Evolutionary conservation across 2,113 vertebrate genomes (phyloP).

Genomic region (Apus apus): DNA sequence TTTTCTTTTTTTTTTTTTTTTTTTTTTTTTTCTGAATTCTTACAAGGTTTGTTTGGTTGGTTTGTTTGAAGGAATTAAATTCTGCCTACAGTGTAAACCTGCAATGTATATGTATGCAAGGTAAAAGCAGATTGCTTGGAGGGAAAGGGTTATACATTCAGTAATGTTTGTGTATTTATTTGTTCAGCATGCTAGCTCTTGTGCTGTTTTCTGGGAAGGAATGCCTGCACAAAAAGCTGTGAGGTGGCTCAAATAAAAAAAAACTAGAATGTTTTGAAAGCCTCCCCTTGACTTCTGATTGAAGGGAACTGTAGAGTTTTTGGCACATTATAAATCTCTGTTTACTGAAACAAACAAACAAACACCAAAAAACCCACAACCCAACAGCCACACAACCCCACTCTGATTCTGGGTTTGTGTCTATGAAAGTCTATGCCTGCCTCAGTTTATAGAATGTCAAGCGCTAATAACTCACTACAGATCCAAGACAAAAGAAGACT

Average conservation of each 20-base stretch:
- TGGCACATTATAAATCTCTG: slow-evolving; percentile 33
- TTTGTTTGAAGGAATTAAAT: not conserved
- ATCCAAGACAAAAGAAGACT: slow-evolving; percentile 49
- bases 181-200: slow-evolving; percentile 55
- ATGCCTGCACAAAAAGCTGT: slow-evolving; percentile 10
- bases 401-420: not conserved
- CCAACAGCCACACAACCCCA: not conserved
- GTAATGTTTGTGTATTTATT: slow-evolving; percentile 46
- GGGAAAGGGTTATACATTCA: slow-evolving; percentile 21
- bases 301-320: slow-evolving; percentile 1
- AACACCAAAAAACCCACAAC: not conserved
- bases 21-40: not conserved
- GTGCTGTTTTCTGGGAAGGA: slow-evolving; percentile 61
- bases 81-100: not conserved
- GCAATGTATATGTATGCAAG: not conserved
- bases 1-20: too few species aligned
- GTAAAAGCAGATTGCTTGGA: not conserved
- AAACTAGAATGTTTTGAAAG: slow-evolving; percentile 47
- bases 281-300: slow-evolving; percentile 16
- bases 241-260: slow-evolving; percentile 34
- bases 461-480: slow-evolving; percentile 40
- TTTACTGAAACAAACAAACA: slow-evolving; percentile 36
- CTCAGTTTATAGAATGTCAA: slow-evolving; percentile 50
- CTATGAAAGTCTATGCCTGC: slow-evolving; percentile 11
- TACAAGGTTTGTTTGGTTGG: not conserved